phyloP scores from a whole-genome alignment of 1,140 invertebrate species.

The Cotesia glomerata region DNA sequence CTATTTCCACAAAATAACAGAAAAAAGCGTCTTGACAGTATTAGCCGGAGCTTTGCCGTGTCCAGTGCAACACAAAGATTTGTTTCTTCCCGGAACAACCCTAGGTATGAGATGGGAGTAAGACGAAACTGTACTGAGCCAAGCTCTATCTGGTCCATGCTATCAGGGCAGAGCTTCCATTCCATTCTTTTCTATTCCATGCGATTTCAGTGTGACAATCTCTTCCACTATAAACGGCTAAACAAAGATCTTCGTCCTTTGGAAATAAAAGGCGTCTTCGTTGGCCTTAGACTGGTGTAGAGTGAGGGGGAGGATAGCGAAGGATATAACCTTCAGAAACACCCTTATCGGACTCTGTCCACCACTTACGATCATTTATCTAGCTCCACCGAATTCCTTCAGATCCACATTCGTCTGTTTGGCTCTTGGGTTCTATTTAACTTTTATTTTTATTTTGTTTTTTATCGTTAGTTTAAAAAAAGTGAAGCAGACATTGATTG shows the following conservation, averaged over 20 bases:
- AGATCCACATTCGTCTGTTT: neutral
- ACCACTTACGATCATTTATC: slow-evolving; percentile 60
- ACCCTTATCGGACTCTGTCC: slow-evolving; percentile 58
- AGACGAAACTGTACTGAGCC: neutral
- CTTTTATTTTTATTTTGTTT: neutral
- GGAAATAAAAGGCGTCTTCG: slow-evolving; percentile 26
- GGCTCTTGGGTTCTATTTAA: neutral
- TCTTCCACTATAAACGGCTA: slow-evolving; percentile 64
- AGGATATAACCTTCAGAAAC: slow-evolving; percentile 20
- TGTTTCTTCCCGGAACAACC: neutral
- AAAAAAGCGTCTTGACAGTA: slow-evolving; percentile 18
- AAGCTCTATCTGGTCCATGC: slow-evolving; percentile 21
- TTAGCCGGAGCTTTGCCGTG: slow-evolving; percentile 9
- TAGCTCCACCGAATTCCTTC: slow-evolving; percentile 42
- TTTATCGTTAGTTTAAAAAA: neutral
- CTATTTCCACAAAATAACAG: slow-evolving; percentile 1
- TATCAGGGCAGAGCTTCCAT: slow-evolving; percentile 39
- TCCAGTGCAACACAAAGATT: slow-evolving; percentile 17
- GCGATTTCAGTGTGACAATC: slow-evolving; percentile 47
- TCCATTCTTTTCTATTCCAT: too few relatives aligned
- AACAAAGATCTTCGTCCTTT: slow-evolving; percentile 64
- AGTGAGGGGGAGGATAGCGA: too few relatives aligned
- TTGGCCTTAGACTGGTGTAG: slow-evolving; percentile 22
- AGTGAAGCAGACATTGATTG: too few relatives aligned
- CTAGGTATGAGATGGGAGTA: neutral